phyloP scores from a whole-genome alignment of 92 coral and sea anemone species.

The Diadumene lineata region DNA sequence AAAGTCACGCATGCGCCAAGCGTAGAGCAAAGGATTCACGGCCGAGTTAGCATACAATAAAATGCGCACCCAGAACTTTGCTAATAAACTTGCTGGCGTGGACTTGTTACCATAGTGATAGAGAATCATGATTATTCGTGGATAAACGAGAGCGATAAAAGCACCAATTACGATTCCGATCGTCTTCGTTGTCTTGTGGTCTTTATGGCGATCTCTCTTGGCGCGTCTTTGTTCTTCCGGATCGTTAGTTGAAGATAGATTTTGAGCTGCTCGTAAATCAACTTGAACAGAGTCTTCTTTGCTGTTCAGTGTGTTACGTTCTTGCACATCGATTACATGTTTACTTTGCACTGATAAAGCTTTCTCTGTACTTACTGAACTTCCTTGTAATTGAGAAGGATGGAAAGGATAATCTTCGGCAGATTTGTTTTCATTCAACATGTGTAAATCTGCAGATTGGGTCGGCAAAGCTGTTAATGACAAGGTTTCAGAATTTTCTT shows the following conservation, averaged over 20 bases:
- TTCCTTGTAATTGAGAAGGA: too few relatives aligned
- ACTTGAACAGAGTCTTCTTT: too few relatives aligned
- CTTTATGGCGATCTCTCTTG: conserved; percentile 37
- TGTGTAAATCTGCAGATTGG: too few relatives aligned
- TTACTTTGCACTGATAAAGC: too few relatives aligned
- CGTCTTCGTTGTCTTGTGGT: conserved; percentile 68
- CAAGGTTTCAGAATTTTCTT: too few relatives aligned
- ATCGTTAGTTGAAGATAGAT: neutral
- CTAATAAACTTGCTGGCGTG: conserved; percentile 12
- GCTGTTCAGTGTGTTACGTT: too few relatives aligned
- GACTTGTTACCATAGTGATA: conserved; percentile 40
- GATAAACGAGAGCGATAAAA: conserved; percentile 65
- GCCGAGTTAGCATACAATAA: conserved; percentile 61
- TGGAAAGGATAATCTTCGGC: too few relatives aligned
- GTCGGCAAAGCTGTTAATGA: too few relatives aligned
- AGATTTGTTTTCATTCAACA: too few relatives aligned
- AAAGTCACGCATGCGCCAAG: conserved; percentile 68
- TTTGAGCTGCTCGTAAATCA: neutral
- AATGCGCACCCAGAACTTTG: conserved; percentile 67
- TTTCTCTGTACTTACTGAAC: too few relatives aligned
- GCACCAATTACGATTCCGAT: conserved; percentile 61
- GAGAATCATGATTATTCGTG: conserved; percentile 60
- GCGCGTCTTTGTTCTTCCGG: neutral
- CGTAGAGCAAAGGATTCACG: conserved; percentile 66
- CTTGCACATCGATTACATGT: too few relatives aligned